Evolutionary conservation across 2,113 vertebrate genomes (phyloP), one percentile per base, ranked within the genome.

Genomic region (Scalopus aquaticus): DNA sequence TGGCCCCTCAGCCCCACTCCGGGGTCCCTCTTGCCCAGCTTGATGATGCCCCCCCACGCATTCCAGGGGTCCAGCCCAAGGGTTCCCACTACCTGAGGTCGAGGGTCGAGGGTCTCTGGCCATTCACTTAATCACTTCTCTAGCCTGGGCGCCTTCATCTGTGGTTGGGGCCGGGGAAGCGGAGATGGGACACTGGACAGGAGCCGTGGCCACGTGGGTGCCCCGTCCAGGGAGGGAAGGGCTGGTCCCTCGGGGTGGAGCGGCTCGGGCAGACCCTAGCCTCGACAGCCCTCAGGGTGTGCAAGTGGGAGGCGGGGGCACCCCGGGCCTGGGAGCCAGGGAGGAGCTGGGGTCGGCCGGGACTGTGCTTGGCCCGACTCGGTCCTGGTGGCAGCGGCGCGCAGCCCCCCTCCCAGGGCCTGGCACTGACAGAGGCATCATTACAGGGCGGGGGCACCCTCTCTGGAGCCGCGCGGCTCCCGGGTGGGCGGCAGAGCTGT

Each of bases 361-460:
- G 67, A 37, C 58, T 13, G n/a, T 13, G 82, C 76, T 4, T 20
- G 65, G 56, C 26, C 76, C 24, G 22, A 42, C n/a, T 9, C 58
- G 37, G 7, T 30, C 0, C 67, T 44, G 49, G 73, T 90, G 82
- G 93, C 73, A 83, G 82, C 46, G 0, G 3, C 5, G 4, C 1
- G 67, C 1, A 1, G n/a, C 32, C 86, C 42, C 11, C 2, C 65
- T 37, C 11, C 85, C 92, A 54, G 8, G 60, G 72, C 88, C 37
- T 42, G 20, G 64, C 0, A 0, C 81, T 42, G 87, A 88, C 42
- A 24, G 77, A 83, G 60, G 86, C 70, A 78, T 94, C 65, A 60
- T 93, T 60, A 9, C 28, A 19, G 73, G 91, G 93, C 12, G 11
- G 74, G 76, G 83, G 44, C 46, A 42, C 44, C 56, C 86, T 86